Evolutionary conservation across 64 coral and sea anemone species (phyloP).

Genomic region (Porites lutea): DNA sequence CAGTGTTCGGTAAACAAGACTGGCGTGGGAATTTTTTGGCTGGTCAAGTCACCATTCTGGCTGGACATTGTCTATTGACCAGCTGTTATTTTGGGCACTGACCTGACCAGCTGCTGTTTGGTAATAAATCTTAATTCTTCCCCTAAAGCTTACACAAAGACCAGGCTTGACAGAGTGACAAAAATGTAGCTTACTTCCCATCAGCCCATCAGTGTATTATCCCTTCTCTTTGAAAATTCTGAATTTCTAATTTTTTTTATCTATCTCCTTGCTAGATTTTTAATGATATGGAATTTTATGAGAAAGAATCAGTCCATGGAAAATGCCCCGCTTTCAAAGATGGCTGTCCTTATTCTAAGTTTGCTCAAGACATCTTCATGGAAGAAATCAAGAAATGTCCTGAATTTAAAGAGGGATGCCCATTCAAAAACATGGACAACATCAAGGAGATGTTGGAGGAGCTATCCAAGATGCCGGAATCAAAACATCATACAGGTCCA

Average conservation of each 20-base stretch:
- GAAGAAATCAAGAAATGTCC: constrained; percentile 74
- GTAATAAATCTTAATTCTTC: too few species aligned
- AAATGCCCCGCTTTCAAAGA: constrained; percentile 73
- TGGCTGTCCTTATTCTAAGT: constrained; percentile 64
- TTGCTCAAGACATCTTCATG: constrained; percentile 48
- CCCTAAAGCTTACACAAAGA: too few species aligned
- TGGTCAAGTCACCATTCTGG: too few species aligned
- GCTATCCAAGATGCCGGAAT: constrained; percentile 65
- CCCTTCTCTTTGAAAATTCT: background rate
- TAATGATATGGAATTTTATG: background rate
- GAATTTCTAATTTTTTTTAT: background rate
- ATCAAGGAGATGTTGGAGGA: constrained; percentile 47
- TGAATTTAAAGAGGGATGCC: constrained; percentile 52
- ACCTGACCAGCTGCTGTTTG: too few species aligned
- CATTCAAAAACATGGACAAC: constrained; percentile 41
- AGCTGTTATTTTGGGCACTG: too few species aligned
- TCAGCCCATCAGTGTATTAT: too few species aligned
- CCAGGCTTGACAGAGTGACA: too few species aligned
- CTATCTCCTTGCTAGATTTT: background rate
- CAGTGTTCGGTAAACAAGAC: too few species aligned
- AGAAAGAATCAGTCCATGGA: background rate
- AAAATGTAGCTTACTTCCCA: too few species aligned
- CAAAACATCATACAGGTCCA: constrained; percentile 53
- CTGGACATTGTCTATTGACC: too few species aligned
- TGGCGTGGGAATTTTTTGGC: too few species aligned